Conservation (phyloP, 2,113 vertebrate species). For the Turdus rufiventris region DNA sequence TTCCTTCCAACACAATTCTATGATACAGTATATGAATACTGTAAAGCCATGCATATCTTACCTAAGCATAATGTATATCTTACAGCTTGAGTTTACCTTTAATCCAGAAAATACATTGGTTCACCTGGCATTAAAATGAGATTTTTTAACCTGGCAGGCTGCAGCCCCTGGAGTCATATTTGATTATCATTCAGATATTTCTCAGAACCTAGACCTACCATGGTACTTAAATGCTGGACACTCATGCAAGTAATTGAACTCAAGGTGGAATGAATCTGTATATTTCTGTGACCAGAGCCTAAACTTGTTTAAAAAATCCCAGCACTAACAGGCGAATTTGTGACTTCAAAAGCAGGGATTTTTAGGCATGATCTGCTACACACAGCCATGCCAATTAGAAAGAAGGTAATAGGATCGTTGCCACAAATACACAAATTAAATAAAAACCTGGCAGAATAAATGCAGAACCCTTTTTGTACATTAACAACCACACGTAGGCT, state of each 20-base stretch:
- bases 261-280: not conserved
- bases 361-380: not conserved
- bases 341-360: not conserved
- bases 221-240: not conserved
- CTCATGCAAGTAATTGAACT: not conserved
- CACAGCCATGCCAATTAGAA: fast-evolving
- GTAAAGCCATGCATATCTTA: not conserved
- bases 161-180: not conserved
- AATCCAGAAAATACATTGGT: not conserved
- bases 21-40: not conserved
- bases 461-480: not conserved
- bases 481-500: not conserved
- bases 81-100: not conserved
- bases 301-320: not conserved
- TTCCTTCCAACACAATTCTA: not conserved
- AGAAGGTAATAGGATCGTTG: fast-evolving
- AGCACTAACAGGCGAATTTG: not conserved
- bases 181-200: not conserved
- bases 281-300: not conserved
- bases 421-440: not conserved
- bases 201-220: not conserved
- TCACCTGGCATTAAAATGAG: not conserved
- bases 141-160: not conserved
- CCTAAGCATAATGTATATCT: not conserved
- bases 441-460: not conserved